Percentiles rank a stretch among this genome's conserved stretches.
Conservation (phyloP, 2,113 vertebrate genomes). For the Caranx melampygus region DNA sequence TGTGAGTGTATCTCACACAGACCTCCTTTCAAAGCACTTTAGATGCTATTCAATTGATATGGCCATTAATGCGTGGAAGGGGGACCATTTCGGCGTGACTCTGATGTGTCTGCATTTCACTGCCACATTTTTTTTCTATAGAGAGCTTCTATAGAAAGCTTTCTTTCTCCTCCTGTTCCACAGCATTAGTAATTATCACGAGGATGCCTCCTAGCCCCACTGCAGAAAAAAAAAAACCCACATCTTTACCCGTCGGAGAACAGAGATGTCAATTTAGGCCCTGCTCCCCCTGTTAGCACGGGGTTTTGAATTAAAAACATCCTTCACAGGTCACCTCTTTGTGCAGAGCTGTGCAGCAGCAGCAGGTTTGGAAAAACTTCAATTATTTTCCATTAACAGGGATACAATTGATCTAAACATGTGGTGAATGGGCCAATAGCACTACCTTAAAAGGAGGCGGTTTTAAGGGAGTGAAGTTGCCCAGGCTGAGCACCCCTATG, state of each 20-base stretch:
- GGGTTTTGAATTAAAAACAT: conserved; percentile 79
- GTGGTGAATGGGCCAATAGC: conserved; percentile 78
- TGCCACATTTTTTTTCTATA: conserved; percentile 41
- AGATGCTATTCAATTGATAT: conserved; percentile 75
- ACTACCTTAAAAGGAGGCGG: conserved; percentile 68
- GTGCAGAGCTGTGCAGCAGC: conserved; percentile 56
- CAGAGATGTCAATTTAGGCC: conserved; percentile 76
- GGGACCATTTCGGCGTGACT: conserved; percentile 70
- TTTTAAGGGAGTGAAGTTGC: conserved; percentile 55
- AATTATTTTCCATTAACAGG: conserved; percentile 83
- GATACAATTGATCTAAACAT: conserved; percentile 83
- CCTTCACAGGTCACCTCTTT: conserved; percentile 75
- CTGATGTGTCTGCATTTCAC: conserved; percentile 72
- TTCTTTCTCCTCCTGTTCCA: conserved; percentile 59
- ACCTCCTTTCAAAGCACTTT: conserved; percentile 75
- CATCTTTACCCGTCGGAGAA: conserved; percentile 50
- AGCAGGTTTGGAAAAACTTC: conserved; percentile 71
- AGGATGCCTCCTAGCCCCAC: conserved; percentile 57
- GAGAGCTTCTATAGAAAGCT: conserved; percentile 61
- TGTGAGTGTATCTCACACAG: conserved; percentile 37
- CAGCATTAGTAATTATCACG: conserved; percentile 74
- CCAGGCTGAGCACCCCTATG: conserved; percentile 71
- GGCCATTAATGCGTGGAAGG: conserved; percentile 69
- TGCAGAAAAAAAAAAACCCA: conserved; percentile 20
- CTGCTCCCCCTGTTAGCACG: conserved; percentile 53